Evolutionary conservation across 2,888 invertebrate genomes (phyloP), one percentile per base, ranked within the genome.

Genomic region (Venustoraphidia nigricollis): DNA sequence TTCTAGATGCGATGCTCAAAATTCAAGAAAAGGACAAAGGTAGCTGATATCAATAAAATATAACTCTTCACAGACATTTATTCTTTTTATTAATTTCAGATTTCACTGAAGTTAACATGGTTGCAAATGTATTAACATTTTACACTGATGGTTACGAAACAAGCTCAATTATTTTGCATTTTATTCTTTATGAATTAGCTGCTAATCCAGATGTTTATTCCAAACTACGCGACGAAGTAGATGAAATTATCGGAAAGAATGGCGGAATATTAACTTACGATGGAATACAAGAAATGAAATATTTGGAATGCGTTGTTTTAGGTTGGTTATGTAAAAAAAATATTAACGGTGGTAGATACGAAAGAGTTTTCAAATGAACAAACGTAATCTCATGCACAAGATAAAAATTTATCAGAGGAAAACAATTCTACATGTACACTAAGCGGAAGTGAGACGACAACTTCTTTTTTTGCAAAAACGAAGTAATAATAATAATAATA

Each of bases 61-160:
- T 3, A 3, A 27, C 27, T 27, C 27, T 27, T 27, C 27, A 27
- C 6, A 27, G 6, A 27, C 6, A 5, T 5, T 27, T 27, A 27
- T 27, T 5, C 27, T 27, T 27, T 3, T 27, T 3, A 3, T 9
- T 27, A 10, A 27, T 14, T 17, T 43, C 34, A 43, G 43, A 43
- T 43, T 43, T 43, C 47, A 48, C 61, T 11, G 54, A 55, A 2
- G 48, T 56, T 0, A 46, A 48, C 17, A 51, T 66, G 35, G 45
- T 56, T 0, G 57, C 66, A 0, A 62, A 67, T 13, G 54, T 60
- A 3, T 51, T 66, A 0, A 59, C 68, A 0, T 66, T 70, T 51
- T 66, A 66, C 49, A 17, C 63, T 2, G 69, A 67, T 13, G 67
- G 67, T 3, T 67, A 62, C 50, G 67, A 67, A 47, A 68, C 68